Percentiles rank a stretch among this genome's conserved stretches.
These are phyloP conservation scores for Drosophila arawakana DNA, from an alignment of 1,140 invertebrate species.

Conservation along the genomic window DNA sequence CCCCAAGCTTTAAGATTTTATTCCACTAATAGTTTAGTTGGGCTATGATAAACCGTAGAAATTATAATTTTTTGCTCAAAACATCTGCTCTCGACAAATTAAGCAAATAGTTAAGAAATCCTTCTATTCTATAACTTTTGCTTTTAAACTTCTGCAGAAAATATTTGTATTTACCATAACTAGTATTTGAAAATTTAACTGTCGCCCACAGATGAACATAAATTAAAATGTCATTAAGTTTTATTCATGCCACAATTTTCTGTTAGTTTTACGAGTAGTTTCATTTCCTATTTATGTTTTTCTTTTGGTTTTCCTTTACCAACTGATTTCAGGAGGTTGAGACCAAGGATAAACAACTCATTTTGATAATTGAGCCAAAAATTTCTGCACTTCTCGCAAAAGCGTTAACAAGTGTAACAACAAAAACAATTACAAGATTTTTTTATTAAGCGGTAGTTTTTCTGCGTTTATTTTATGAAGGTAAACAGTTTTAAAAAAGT, in stretches of 20 bases:
- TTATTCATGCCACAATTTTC: constrained; percentile 1
- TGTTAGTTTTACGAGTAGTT: not conserved
- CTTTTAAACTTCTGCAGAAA: not conserved
- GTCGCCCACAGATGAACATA: not conserved
- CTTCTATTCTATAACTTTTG: not conserved
- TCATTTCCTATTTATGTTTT: not conserved
- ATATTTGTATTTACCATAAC: not conserved
- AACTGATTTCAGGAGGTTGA: not conserved
- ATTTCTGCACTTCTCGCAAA: not conserved
- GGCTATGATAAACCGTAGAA: not conserved
- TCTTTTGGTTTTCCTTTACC: not conserved
- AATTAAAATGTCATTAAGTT: constrained; percentile 3
- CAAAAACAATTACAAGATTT: not conserved
- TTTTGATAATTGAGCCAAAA: not conserved
- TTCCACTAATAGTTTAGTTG: not conserved
- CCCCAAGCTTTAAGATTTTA: not conserved
- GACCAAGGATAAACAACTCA: not conserved
- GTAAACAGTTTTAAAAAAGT: no score
- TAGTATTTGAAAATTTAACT: not conserved
- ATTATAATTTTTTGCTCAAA: no score
- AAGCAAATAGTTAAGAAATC: not conserved
- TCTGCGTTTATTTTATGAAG: no score
- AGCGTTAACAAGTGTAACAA: not conserved
- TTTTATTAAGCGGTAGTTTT: no score
- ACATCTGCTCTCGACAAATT: not conserved